Conservation (phyloP, 2,113 vertebrate genomes). For the Tyrannus savana region DNA sequence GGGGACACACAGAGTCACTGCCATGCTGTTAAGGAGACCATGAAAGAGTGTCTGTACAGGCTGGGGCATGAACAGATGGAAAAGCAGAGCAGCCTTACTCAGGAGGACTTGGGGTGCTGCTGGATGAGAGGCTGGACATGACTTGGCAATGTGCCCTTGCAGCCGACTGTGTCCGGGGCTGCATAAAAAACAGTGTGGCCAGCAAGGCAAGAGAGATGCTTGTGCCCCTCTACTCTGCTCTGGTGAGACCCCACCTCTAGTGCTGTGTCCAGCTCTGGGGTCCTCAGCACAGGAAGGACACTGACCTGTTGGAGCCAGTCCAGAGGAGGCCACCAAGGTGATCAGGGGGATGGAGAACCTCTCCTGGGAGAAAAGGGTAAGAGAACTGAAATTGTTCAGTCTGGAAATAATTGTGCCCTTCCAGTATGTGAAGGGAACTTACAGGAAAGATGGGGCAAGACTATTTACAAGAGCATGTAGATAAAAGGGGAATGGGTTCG, state of each 20-base stretch:
- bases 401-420: background rate
- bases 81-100: background rate
- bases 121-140: background rate
- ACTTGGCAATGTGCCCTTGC: rapidly evolving
- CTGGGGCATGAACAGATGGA: background rate
- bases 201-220: background rate
- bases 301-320: background rate
- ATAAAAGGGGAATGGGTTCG: background rate
- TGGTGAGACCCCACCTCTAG: background rate
- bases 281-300: background rate
- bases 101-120: background rate
- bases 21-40: background rate
- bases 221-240: background rate
- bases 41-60: background rate
- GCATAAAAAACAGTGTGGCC: background rate
- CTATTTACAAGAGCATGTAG: background rate
- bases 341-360: background rate
- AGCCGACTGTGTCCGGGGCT: rapidly evolving
- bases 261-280: background rate
- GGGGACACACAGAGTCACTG: too few relatives aligned
- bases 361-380: background rate
- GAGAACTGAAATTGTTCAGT: background rate
- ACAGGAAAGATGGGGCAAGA: background rate
- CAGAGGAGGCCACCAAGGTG: background rate
- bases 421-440: background rate